Evolutionary conservation across 2,113 vertebrate species (phyloP).

Genomic region (Phodopus roborovskii): DNA sequence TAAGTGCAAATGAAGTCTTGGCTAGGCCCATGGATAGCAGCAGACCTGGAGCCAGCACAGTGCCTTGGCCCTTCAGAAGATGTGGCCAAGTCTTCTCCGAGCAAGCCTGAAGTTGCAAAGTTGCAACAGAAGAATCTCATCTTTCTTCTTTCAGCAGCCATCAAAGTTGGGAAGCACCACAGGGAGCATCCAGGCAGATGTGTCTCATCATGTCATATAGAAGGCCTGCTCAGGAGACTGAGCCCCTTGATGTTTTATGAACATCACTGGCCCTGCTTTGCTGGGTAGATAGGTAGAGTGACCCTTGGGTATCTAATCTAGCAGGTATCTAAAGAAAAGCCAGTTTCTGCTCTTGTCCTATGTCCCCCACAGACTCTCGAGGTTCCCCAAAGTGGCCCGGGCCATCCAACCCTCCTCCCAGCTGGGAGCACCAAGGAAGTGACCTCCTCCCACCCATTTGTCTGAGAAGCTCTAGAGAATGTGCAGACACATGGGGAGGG

Average conservation of each 20-base stretch:
- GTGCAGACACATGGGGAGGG: rapidly evolving
- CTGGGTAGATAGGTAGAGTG: background rate
- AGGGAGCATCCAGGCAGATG: background rate
- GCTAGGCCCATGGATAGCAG: background rate
- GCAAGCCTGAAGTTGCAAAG: background rate
- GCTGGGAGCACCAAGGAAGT: background rate
- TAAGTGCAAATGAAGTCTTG: background rate
- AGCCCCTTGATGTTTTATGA: too few species aligned
- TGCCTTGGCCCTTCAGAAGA: background rate
- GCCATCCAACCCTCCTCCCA: background rate
- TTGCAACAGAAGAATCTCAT: background rate
- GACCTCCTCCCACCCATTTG: rapidly evolving
- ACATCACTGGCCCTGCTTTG: too few species aligned
- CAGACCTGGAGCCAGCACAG: rapidly evolving
- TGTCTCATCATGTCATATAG: rapidly evolving
- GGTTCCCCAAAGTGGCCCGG: background rate
- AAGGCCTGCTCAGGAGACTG: background rate
- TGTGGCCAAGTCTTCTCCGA: too few species aligned
- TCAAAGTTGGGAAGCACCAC: background rate
- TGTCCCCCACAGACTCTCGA: background rate
- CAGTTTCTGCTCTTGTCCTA: background rate
- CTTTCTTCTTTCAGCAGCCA: background rate
- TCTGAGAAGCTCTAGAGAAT: background rate
- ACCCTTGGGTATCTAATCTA: background rate
- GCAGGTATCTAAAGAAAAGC: background rate